phyloP scores from a whole-genome alignment of 1,140 invertebrate genomes.

The Paralvinella palmiformis region DNA sequence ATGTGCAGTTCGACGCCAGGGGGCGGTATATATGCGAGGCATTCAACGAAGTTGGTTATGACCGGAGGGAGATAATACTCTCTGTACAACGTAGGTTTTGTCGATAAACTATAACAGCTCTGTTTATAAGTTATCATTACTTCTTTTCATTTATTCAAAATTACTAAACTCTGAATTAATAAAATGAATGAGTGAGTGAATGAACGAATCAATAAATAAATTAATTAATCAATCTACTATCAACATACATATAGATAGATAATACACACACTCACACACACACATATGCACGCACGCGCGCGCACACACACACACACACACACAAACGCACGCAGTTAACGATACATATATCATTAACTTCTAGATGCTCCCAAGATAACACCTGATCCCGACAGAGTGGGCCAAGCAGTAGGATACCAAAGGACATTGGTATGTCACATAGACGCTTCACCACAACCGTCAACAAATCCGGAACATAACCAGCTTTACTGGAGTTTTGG shows the following conservation, averaged over 20 bases:
- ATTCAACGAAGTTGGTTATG: conserved; percentile 9
- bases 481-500: conserved; percentile 6
- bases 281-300: background rate
- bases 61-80: conserved; percentile 9
- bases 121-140: background rate
- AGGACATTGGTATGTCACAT: background rate
- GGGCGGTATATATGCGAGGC: conserved; percentile 10
- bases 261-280: no score
- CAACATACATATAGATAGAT: no score
- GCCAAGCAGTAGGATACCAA: conserved; percentile 9
- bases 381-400: background rate
- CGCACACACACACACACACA: background rate
- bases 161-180: background rate
- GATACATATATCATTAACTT: background rate
- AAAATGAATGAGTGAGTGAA: background rate
- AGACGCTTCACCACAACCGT: conserved; percentile 9
- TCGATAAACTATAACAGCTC: no score
- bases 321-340: background rate
- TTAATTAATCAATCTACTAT: background rate
- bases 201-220: background rate
- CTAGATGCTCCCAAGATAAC: conserved; percentile 12
- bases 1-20: conserved; percentile 3
- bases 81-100: conserved; percentile 7
- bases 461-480: background rate
- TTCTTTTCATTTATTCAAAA: background rate